Percentiles rank a stretch among this genome's conserved stretches.
Evolutionary conservation across 1,140 invertebrate genomes (phyloP).

Genomic region (Battus philenor): DNA sequence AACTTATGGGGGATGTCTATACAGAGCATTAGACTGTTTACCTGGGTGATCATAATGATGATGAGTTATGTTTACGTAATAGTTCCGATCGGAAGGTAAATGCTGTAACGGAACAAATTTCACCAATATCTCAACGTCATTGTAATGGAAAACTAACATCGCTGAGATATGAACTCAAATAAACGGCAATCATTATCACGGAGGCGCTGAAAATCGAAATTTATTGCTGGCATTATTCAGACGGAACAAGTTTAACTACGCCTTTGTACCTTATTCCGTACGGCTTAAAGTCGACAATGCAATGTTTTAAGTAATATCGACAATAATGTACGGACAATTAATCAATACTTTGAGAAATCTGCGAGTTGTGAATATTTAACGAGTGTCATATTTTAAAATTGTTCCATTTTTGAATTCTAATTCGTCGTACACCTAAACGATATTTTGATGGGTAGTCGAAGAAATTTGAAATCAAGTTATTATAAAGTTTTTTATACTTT

Average conservation of each 20-base stretch:
- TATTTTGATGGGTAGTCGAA: too few relatives aligned
- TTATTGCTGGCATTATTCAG: conserved; percentile 7
- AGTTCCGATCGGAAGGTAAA: too few relatives aligned
- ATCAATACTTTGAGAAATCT: conserved; percentile 14
- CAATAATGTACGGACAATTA: conserved; percentile 9
- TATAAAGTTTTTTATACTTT: too few relatives aligned
- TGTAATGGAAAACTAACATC: conserved; percentile 7
- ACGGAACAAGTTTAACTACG: not conserved
- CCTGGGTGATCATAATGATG: too few relatives aligned
- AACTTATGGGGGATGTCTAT: too few relatives aligned
- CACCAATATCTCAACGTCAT: conserved; percentile 4
- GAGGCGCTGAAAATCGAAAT: conserved; percentile 11
- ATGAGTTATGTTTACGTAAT: too few relatives aligned
- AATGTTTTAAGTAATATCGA: too few relatives aligned
- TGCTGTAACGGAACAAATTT: conserved; percentile 14
- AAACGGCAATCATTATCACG: conserved; percentile 11
- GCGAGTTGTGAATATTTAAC: conserved; percentile 13
- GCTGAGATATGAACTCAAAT: conserved; percentile 15
- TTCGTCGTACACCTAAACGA: too few relatives aligned
- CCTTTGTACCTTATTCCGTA: not conserved
- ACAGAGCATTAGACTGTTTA: too few relatives aligned
- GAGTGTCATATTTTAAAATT: conserved; percentile 5
- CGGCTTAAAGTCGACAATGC: too few relatives aligned
- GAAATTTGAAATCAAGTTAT: too few relatives aligned
- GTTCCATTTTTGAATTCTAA: too few relatives aligned